phyloP scores from a whole-genome alignment of 1,140 invertebrate genomes.

The Nasonia longicornis region DNA sequence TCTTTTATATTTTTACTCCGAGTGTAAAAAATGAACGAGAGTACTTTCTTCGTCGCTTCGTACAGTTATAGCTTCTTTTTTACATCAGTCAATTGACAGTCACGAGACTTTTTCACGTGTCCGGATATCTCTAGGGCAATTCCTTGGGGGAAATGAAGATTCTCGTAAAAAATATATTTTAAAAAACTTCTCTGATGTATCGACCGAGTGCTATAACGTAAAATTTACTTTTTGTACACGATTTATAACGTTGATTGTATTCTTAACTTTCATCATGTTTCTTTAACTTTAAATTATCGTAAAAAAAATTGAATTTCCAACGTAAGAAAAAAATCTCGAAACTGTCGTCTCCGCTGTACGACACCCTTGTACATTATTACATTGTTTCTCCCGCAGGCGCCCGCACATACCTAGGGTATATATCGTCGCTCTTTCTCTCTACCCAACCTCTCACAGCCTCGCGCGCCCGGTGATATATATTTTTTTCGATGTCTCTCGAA shows the following conservation, averaged over 20 bases:
- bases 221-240: too few species aligned
- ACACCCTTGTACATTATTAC: background rate
- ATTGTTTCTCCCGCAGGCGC: conserved; percentile 32
- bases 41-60: conserved; percentile 44
- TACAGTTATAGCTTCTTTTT: conserved; percentile 36
- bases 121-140: conserved; percentile 7
- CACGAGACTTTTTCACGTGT: conserved; percentile 34
- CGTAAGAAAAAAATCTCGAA: conserved; percentile 39
- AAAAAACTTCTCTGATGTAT: too few species aligned
- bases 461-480: conserved; percentile 41
- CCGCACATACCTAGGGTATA: conserved; percentile 32
- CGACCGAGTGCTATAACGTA: too few species aligned
- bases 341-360: conserved; percentile 37
- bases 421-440: conserved; percentile 26
- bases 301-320: background rate
- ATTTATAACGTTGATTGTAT: too few species aligned
- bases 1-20: conserved; percentile 14
- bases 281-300: background rate
- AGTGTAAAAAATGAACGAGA: conserved; percentile 49
- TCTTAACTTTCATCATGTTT: too few species aligned
- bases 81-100: conserved; percentile 44
- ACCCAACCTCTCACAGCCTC: background rate
- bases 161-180: background rate
- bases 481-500: conserved; percentile 61
- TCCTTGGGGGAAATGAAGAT: background rate